A percentile compares a stretch with the other conserved stretches of the same genome.
These are phyloP conservation scores for Danaus melanippus DNA, from an alignment of 1,140 invertebrate genomes.

Conservation along the genomic window DNA sequence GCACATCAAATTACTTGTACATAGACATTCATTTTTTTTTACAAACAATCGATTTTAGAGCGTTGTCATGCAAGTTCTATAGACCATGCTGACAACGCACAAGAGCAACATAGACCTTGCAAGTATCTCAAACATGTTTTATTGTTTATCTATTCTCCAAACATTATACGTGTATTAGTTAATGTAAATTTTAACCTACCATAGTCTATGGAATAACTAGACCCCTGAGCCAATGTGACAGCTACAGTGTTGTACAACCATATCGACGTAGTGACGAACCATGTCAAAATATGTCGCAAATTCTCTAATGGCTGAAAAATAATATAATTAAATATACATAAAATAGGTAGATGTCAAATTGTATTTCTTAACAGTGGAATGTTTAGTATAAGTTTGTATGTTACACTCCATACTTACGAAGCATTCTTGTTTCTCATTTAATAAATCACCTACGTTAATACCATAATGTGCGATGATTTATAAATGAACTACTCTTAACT, in stretches of 20 bases:
- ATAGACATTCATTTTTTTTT: conserved; percentile 4
- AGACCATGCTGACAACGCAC: conserved; percentile 56
- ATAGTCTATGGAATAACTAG: conserved; percentile 53
- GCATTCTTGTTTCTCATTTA: no score
- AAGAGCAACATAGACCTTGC: conserved; percentile 41
- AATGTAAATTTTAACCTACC: conserved; percentile 36
- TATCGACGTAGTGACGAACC: conserved; percentile 49
- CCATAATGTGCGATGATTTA: no score
- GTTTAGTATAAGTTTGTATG: neutral
- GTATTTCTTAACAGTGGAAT: neutral
- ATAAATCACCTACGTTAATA: no score
- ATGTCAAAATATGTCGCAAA: conserved; percentile 44
- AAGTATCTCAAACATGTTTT: conserved; percentile 5
- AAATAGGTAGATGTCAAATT: no score
- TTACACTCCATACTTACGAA: neutral
- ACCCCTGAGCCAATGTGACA: conserved; percentile 45
- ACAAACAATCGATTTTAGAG: conserved; percentile 16
- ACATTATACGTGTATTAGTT: conserved; percentile 1
- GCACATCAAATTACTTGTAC: conserved; percentile 9
- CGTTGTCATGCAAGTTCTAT: conserved; percentile 57
- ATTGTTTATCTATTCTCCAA: conserved; percentile 2
- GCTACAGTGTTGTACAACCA: conserved; percentile 60
- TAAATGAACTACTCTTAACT: no score
- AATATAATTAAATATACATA: neutral
- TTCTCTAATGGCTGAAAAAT: conserved; percentile 56